Percentiles rank a stretch among this genome's conserved stretches.
Conservation (phyloP, 2,797 vertebrate species). For the Lepus townsendii region DNA sequence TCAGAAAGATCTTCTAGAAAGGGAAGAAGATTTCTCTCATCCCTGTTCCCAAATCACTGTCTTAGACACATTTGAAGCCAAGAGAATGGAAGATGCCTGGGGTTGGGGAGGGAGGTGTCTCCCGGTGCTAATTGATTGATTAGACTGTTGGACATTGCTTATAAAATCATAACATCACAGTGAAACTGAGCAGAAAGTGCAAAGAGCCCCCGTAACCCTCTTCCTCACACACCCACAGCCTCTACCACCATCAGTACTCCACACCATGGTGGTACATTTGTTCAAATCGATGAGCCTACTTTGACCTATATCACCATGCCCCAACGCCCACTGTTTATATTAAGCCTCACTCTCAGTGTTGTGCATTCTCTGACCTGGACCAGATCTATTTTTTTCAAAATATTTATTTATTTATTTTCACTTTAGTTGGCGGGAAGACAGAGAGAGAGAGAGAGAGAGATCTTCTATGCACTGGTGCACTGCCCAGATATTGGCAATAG, state of each 20-base stretch:
- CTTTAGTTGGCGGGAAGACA: too few relatives aligned
- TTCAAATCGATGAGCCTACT: not conserved
- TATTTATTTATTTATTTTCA: too few relatives aligned
- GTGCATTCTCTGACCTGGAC: not conserved
- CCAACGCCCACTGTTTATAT: not conserved
- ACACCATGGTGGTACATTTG: fast-evolving
- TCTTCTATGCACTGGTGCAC: too few relatives aligned
- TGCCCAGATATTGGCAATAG: too few relatives aligned
- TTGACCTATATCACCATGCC: not conserved
- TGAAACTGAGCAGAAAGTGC: not conserved
- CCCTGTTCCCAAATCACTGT: not conserved
- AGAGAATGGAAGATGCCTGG: not conserved
- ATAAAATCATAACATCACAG: not conserved
- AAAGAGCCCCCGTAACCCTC: too few relatives aligned
- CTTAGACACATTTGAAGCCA: not conserved
- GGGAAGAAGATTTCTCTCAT: not conserved
- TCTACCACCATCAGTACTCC: too few relatives aligned
- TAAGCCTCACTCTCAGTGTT: not conserved
- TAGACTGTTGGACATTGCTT: not conserved
- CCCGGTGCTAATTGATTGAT: not conserved
- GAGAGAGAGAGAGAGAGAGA: too few relatives aligned
- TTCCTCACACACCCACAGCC: too few relatives aligned
- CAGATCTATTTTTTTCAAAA: too few relatives aligned
- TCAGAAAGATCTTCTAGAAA: conserved; percentile 7
- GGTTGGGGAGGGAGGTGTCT: too few relatives aligned